phyloP scores from a whole-genome alignment of 2,888 invertebrate genomes.

The Tetramorium bicarinatum region DNA sequence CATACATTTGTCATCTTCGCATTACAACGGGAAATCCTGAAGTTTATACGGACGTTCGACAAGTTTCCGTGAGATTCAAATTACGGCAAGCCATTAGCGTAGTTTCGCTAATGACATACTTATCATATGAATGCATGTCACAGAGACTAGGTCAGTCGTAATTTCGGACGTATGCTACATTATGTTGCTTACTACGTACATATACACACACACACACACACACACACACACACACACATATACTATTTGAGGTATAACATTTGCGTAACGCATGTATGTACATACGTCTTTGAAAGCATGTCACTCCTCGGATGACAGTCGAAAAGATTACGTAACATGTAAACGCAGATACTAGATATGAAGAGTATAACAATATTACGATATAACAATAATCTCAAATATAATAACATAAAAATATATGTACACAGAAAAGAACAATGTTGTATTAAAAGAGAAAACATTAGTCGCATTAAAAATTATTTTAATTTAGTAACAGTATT shows the following conservation, averaged over 20 bases:
- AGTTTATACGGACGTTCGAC: slow-evolving; percentile 51
- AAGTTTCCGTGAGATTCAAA: slow-evolving; percentile 58
- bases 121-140: slow-evolving; percentile 75
- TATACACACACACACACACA: slow-evolving; percentile 18
- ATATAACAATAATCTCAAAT: not conserved
- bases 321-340: slow-evolving; percentile 11
- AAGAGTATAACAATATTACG: not conserved
- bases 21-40: slow-evolving; percentile 48
- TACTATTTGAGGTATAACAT: slow-evolving; percentile 61
- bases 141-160: slow-evolving; percentile 66
- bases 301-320: slow-evolving; percentile 49
- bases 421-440: not conserved
- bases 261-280: slow-evolving; percentile 72
- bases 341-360: not conserved
- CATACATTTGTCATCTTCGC: slow-evolving; percentile 45
- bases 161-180: slow-evolving; percentile 60
- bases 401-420: not conserved
- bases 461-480: not conserved
- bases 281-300: slow-evolving; percentile 62
- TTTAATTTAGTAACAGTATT: not conserved
- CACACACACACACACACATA: slow-evolving; percentile 29
- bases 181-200: slow-evolving; percentile 32
- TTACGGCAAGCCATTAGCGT: slow-evolving; percentile 59
- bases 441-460: not conserved
- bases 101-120: slow-evolving; percentile 63